Conservation (phyloP, 1,140 invertebrate genomes). For the Drosophila tsacasi region DNA sequence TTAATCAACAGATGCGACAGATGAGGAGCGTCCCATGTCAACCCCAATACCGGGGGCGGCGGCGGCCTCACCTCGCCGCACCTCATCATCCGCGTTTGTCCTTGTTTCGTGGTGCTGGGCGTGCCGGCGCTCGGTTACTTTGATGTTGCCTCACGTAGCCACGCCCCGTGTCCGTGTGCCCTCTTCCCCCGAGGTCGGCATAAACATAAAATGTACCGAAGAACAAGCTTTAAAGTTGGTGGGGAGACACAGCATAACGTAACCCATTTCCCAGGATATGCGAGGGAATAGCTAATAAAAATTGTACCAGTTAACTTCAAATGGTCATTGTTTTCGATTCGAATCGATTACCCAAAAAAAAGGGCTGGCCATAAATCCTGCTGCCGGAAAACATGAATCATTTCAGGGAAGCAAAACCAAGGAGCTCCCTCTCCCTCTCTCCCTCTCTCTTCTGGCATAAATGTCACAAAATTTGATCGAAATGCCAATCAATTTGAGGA, state of each 20-base stretch:
- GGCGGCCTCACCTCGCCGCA: constrained; percentile 12
- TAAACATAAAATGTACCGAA: constrained; percentile 53
- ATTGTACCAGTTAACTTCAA: constrained; percentile 27
- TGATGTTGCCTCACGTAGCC: constrained; percentile 71
- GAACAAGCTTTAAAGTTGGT: constrained; percentile 41
- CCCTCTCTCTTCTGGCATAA: constrained; percentile 6
- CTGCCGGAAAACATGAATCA: constrained; percentile 23
- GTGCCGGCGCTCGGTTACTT: constrained; percentile 61
- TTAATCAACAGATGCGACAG: constrained; percentile 76
- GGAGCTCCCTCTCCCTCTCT: background rate
- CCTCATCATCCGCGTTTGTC: constrained; percentile 56
- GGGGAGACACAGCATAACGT: background rate
- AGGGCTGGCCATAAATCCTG: constrained; percentile 45
- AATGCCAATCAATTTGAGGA: constrained; percentile 75
- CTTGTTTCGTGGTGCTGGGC: constrained; percentile 60
- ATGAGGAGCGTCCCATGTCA: constrained; percentile 49
- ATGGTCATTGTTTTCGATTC: constrained; percentile 46
- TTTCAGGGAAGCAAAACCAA: background rate
- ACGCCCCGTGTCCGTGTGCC: background rate
- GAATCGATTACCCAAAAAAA: constrained; percentile 54
- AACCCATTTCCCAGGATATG: constrained; percentile 15
- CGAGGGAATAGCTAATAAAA: constrained; percentile 33
- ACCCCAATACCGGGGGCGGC: constrained; percentile 11
- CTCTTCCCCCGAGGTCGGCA: background rate
- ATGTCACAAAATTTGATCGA: constrained; percentile 66